Percentiles rank a stretch among this genome's conserved stretches.
Conservation (phyloP, 1,140 invertebrate genomes). For the Halyomorpha halys region DNA sequence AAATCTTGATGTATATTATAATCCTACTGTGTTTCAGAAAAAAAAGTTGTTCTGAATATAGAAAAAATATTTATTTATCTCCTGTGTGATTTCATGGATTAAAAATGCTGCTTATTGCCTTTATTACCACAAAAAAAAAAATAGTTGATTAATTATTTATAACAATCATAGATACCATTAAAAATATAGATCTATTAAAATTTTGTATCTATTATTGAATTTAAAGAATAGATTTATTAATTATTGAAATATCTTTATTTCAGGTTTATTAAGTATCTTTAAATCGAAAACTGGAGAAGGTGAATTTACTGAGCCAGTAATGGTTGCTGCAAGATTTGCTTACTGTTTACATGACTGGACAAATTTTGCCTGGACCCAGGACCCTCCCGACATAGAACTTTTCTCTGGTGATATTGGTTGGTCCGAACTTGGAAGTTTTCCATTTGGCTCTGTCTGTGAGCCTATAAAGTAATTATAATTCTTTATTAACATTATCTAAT, state of each 20-base stretch:
- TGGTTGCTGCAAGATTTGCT: constrained; percentile 69
- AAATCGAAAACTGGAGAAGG: constrained; percentile 63
- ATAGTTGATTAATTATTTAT: no score
- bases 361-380: constrained; percentile 52
- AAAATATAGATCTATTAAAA: no score
- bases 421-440: constrained; percentile 51
- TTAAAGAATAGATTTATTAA: constrained; percentile 13
- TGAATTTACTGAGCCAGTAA: constrained; percentile 50
- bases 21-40: no score
- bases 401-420: constrained; percentile 49
- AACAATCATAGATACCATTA: no score
- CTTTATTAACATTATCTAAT: background rate
- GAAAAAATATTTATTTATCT: no score
- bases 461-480: constrained; percentile 48
- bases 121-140: no score
- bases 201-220: no score
- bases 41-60: no score
- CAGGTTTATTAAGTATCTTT: constrained; percentile 63
- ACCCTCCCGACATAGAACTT: constrained; percentile 61
- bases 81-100: no score
- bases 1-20: no score
- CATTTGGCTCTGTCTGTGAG: constrained; percentile 75
- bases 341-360: constrained; percentile 67
- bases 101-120: no score
- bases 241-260: no score